Conservation (phyloP, 1,140 invertebrate species). For the Thaumetopoea pityocampa region DNA sequence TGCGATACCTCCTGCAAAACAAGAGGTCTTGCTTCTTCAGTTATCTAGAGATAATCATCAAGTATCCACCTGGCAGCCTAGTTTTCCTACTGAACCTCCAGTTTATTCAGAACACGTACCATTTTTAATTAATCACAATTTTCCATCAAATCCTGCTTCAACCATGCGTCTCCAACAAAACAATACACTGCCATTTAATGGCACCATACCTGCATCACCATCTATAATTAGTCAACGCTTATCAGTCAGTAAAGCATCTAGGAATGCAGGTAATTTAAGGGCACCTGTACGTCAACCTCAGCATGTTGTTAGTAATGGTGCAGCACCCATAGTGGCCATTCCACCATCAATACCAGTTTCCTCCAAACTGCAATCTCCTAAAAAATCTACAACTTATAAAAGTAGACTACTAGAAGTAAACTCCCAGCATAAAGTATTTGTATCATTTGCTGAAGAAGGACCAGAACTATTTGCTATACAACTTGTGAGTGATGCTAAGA, state of each 20-base stretch:
- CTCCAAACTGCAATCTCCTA: conserved; percentile 48
- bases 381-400: conserved; percentile 76
- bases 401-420: conserved; percentile 77
- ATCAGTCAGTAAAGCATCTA: conserved; percentile 46
- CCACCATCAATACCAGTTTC: conserved; percentile 20
- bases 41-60: conserved; percentile 40
- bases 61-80: conserved; percentile 42
- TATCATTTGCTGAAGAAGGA: conserved; percentile 86
- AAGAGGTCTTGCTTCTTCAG: conserved; percentile 50
- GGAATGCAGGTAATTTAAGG: conserved; percentile 51
- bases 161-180: conserved; percentile 60
- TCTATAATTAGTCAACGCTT: conserved; percentile 44
- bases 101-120: conserved; percentile 59
- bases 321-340: conserved; percentile 16
- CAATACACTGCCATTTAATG: conserved; percentile 49
- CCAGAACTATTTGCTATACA: conserved; percentile 85
- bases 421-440: conserved; percentile 79
- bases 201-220: conserved; percentile 31
- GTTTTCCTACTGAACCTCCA: conserved; percentile 33
- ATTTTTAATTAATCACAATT: conserved; percentile 62
- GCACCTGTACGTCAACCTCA: conserved; percentile 57
- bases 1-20: conserved; percentile 43
- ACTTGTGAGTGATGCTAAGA: conserved; percentile 75
- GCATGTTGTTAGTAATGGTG: conserved; percentile 22
- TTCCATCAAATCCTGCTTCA: conserved; percentile 59